Base-by-base conservation (phyloP, 2,113 vertebrate species). In the Ictalurus furcatus region DNA sequence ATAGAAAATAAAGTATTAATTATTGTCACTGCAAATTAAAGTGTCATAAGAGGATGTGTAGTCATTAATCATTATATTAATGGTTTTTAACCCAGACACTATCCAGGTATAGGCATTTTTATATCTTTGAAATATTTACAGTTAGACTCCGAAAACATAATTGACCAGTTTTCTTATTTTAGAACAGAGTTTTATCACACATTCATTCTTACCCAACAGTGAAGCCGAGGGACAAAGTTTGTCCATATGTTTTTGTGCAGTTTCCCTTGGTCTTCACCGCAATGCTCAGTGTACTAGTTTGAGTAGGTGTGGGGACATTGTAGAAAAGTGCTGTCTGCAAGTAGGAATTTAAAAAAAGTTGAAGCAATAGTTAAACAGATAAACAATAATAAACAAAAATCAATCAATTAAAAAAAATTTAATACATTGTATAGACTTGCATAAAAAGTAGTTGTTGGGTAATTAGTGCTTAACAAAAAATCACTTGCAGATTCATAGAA, bases 291-390 rank as follows among this genome's bases (percentile, higher is more conserved):
- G 78, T 90, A 2, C 40, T 59, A 54, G 1, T 48, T 2, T 54
- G 34, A 28, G 73, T 0, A 11, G 92, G 93, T 89, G 93, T 92
- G 25, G 94, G 95, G 87, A 95, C 88, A 91, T 95, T 95, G 87
- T 94, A 95, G 84, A 85, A 67, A n/a, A 92, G 56, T 34, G 92
- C 67, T 58, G 94, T 56, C 94, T 95, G 90, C 5, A 25, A 8
- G 34, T 44, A 76, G 89, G 28, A 59, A 21, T 58, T 80, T 17
- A 44, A 74, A 74, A 74, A 74, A 21, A 6, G 2, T 40, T 73
- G 2, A 76, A 76, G 11, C 4, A 28, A 6, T 28, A 3, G 28
- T 13, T 13, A 79, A 14, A 78, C 13, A 52, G 13, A 14, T 14
- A 28, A 54, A 74, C 17, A 23, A 76, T 13, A 74, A 21, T 17